Conservation (phyloP, 2,888 invertebrate genomes). For the Penaeus monodon region DNA sequence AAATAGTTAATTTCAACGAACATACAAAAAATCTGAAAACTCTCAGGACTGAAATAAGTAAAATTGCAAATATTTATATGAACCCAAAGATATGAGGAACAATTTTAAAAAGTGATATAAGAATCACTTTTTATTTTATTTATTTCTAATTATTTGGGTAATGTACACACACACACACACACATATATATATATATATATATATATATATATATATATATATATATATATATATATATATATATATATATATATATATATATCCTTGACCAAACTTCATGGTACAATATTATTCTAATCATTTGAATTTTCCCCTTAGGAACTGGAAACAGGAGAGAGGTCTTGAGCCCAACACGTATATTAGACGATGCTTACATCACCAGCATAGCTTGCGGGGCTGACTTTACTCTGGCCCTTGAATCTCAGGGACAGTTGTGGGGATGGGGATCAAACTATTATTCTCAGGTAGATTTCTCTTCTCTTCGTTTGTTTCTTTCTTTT, state of each 20-base stretch:
- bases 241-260: too few relatives aligned
- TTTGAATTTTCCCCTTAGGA: slow-evolving; percentile 13
- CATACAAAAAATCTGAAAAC: too few relatives aligned
- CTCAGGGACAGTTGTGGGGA: slow-evolving; percentile 77
- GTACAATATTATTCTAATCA: not conserved
- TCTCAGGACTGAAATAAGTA: too few relatives aligned
- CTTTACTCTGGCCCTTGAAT: slow-evolving; percentile 79
- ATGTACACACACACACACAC: too few relatives aligned
- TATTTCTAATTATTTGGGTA: too few relatives aligned
- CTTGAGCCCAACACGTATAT: slow-evolving; percentile 58
- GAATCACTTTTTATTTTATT: too few relatives aligned
- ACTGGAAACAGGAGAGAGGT: slow-evolving; percentile 53
- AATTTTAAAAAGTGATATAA: too few relatives aligned
- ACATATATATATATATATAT: too few relatives aligned
- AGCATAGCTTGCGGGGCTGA: slow-evolving; percentile 81
- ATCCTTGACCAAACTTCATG: not conserved
- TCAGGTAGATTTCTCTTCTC: slow-evolving; percentile 72
- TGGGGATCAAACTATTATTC: slow-evolving; percentile 82
- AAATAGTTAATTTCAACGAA: too few relatives aligned
- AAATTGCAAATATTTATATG: too few relatives aligned
- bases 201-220: too few relatives aligned
- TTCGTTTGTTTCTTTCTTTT: not conserved
- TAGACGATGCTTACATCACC: slow-evolving; percentile 68
- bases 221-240: not conserved
- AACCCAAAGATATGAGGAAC: too few relatives aligned